Base-by-base conservation (phyloP, 2,113 vertebrate species). In the Probosciger aterrimus region DNA sequence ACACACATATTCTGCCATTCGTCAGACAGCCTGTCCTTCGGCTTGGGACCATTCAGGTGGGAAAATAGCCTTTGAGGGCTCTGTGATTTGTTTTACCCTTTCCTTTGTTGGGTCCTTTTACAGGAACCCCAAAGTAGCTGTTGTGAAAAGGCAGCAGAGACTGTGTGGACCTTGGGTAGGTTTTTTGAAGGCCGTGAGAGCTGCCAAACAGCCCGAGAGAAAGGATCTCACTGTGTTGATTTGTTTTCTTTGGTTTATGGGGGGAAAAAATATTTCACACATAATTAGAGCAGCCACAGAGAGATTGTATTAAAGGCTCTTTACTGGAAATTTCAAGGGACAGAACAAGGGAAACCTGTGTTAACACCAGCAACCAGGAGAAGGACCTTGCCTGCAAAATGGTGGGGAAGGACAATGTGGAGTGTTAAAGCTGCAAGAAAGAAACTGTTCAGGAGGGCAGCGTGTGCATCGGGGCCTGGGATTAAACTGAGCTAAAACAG, bases 291-390 rank as follows among this genome's bases (percentile, higher is more conserved):
- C 95, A 94, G 97, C 97, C 97, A 97, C 97, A 95, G 97, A 50
- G 94, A 98, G 97, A 98, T 97, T 98, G 97, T 98, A 96, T 97
- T 96, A 94, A 97, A 95, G 96, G 91, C 50, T 67, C 92, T 97
- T 98, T 98, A 98, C 98, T 98, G 98, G 98, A 98, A 98, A 97
- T 97, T 96, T 97, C 96, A 90, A 95, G 97, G 94, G 97, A 85
- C 83, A 69, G 97, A 97, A 98, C 97, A 98, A 98, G 97, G 96
- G 92, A 97, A 96, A 96, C 69, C 86, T 98, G 97, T 98, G 97
- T 98, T 98, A 96, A 92, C 92, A 96, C 63, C 62, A 97, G 95
- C 91, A 92, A 89, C 92, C 71, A 43, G 90, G 86, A 97, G 97
- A 97, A 96, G 93, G 90, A 84, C 90, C 69, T 90, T 93, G 95